phyloP scores from a whole-genome alignment of 2,797 vertebrate species.

The Rhincodon typus region DNA sequence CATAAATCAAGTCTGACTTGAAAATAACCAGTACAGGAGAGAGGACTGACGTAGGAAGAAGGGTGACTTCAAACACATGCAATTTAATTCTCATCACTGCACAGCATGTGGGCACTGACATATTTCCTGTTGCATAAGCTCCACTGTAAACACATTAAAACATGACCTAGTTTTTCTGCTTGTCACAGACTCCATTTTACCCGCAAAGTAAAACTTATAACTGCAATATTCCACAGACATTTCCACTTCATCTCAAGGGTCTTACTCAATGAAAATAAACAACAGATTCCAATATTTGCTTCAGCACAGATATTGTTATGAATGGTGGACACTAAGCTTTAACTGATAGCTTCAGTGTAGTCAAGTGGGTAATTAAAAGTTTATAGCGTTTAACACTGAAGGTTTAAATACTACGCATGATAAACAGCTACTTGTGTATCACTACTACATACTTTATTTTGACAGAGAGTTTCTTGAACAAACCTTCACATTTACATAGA shows the following conservation, averaged over 20 bases:
- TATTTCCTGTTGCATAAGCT: neutral
- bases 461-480: neutral
- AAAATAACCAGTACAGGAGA: constrained; percentile 22
- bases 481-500: neutral
- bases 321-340: neutral
- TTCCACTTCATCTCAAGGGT: neutral
- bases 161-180: neutral
- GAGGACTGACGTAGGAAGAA: neutral
- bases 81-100: constrained; percentile 23
- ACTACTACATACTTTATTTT: neutral
- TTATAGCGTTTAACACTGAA: neutral
- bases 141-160: neutral
- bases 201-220: neutral
- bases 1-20: constrained; percentile 25
- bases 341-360: neutral
- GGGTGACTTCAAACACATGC: constrained; percentile 12
- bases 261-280: neutral
- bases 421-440: neutral
- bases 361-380: neutral
- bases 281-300: neutral
- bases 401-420: neutral
- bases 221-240: neutral
- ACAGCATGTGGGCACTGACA: constrained; percentile 18
- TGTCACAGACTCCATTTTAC: neutral
- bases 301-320: neutral